Evolutionary conservation across 1,140 invertebrate genomes (phyloP).

Genomic region (Drosophila micromelanica): DNA sequence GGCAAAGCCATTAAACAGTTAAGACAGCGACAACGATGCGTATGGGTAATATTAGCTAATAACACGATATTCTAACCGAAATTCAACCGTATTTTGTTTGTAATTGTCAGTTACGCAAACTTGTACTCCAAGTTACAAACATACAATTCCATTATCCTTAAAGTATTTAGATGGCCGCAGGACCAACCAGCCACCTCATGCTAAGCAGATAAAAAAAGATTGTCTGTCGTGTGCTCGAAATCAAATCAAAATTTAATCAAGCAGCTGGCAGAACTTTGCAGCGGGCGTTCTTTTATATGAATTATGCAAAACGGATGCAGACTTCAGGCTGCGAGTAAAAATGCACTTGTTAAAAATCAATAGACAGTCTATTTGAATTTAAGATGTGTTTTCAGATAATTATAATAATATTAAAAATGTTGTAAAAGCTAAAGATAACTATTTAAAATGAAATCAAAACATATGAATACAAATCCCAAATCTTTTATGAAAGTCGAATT

Average conservation of each 20-base stretch:
- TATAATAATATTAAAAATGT: too few species aligned
- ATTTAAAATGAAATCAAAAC: conserved; percentile 50
- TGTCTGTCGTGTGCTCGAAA: conserved; percentile 49
- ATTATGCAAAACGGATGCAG: conserved; percentile 41
- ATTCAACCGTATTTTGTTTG: conserved; percentile 14
- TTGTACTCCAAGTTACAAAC: conserved; percentile 52
- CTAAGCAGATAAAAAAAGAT: conserved; percentile 5
- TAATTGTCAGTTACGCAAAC: conserved; percentile 43
- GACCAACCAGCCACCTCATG: not conserved
- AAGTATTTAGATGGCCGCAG: conserved; percentile 2
- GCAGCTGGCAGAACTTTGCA: conserved; percentile 49
- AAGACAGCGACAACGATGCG: conserved; percentile 25
- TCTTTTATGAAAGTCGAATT: conserved; percentile 51
- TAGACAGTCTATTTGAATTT: not conserved
- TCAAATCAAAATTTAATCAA: conserved; percentile 70
- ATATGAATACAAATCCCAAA: conserved; percentile 13
- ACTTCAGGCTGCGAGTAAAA: not conserved
- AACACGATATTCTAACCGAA: conserved; percentile 2
- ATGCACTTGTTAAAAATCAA: not conserved
- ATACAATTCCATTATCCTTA: conserved; percentile 26
- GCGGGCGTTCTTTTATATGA: conserved; percentile 44
- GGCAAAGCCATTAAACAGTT: conserved; percentile 7
- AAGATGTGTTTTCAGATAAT: not conserved
- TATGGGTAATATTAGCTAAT: conserved; percentile 59
- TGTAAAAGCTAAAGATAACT: not conserved